Evolutionary conservation across 1,140 invertebrate species (phyloP).

Genomic region (Drosophila setifemur): DNA sequence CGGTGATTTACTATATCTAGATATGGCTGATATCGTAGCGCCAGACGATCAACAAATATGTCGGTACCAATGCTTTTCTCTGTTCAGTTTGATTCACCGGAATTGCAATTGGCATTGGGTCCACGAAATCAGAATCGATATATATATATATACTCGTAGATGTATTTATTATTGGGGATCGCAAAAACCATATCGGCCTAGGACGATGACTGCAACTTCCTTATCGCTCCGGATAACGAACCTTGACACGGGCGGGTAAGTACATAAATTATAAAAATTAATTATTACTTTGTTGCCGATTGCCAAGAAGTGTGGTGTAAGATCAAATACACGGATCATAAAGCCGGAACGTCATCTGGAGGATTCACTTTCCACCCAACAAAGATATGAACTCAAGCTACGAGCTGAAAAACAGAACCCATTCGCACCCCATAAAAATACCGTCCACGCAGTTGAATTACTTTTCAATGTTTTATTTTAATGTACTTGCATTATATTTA

Average conservation of each 20-base stretch:
- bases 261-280: neutral
- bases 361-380: no score
- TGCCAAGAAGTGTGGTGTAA: no score
- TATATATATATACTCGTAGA: neutral
- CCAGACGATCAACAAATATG: no score
- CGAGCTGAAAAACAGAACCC: neutral
- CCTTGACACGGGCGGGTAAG: neutral
- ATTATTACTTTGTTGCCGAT: neutral
- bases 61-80: no score
- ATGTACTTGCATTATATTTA: constrained; percentile 71
- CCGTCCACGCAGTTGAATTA: neutral
- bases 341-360: no score
- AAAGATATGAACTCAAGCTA: no score
- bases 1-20: constrained; percentile 6
- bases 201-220: constrained; percentile 25
- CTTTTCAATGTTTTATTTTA: constrained; percentile 66
- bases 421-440: neutral
- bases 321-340: no score
- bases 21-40: no score
- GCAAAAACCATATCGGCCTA: constrained; percentile 31
- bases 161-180: constrained; percentile 24
- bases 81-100: no score
- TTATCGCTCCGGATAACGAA: constrained; percentile 18
- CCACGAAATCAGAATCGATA: neutral
- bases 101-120: constrained; percentile 4